A percentile compares a stretch with the other conserved stretches of the same genome.
Conservation (phyloP, 2,113 vertebrate genomes). For the Polyodon spathula region DNA sequence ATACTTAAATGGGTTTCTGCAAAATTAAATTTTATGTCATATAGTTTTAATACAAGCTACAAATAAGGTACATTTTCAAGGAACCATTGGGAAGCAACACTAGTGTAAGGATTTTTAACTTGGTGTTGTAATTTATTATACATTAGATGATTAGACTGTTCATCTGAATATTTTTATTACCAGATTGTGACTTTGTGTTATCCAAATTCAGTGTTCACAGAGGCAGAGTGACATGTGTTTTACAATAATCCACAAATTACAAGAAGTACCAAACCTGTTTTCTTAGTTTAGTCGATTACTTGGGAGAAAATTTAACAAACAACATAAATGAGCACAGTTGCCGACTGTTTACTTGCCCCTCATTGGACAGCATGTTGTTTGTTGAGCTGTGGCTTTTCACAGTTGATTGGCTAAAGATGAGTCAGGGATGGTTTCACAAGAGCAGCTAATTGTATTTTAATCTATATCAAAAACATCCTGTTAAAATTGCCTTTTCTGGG, state of each 20-base stretch:
- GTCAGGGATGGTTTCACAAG: slow-evolving; percentile 28
- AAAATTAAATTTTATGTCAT: no score
- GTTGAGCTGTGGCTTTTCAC: slow-evolving; percentile 25
- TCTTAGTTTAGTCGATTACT: neutral
- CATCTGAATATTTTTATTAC: no score
- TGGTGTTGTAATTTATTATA: no score
- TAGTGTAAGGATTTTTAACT: no score
- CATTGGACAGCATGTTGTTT: slow-evolving; percentile 21
- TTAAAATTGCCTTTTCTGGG: slow-evolving; percentile 35
- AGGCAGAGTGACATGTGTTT: neutral
- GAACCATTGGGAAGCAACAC: no score
- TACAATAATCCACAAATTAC: neutral
- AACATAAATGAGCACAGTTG: slow-evolving; percentile 7
- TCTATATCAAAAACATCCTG: slow-evolving; percentile 39
- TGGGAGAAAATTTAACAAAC: neutral
- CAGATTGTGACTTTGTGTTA: no score
- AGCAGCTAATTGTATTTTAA: slow-evolving; percentile 36
- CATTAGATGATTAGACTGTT: no score
- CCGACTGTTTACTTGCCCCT: slow-evolving; percentile 23
- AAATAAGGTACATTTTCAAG: no score
- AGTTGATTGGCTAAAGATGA: slow-evolving; percentile 31
- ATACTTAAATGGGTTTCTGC: no score
- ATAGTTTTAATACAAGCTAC: no score
- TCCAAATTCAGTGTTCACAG: neutral
- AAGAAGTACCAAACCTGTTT: neutral